phyloP scores from a whole-genome alignment of 2,113 vertebrate genomes.

The Eurypyga helias region DNA sequence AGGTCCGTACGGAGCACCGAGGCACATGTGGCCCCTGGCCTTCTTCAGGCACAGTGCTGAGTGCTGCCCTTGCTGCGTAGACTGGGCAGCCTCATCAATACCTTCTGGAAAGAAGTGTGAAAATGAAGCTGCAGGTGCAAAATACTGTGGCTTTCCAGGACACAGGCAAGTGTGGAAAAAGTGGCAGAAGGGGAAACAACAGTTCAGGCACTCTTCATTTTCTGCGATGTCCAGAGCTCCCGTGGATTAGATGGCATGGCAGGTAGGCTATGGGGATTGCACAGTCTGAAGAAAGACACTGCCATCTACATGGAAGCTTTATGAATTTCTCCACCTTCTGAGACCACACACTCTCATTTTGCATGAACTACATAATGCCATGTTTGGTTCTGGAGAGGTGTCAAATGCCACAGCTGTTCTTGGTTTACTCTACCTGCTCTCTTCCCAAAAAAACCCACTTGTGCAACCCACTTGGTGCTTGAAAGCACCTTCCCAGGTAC shows the following conservation, averaged over 20 bases:
- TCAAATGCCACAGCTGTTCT: neutral
- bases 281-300: neutral
- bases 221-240: neutral
- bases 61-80: neutral
- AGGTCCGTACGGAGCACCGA: neutral
- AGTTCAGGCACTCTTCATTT: neutral
- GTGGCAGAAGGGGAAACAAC: neutral
- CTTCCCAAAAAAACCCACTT: neutral
- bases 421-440: neutral
- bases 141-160: neutral
- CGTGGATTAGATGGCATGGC: neutral
- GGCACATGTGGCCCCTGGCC: neutral
- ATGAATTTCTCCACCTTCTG: neutral
- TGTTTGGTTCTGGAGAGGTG: neutral
- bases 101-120: neutral
- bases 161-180: neutral
- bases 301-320: neutral
- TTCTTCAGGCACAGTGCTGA: neutral
- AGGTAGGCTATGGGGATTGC: neutral
- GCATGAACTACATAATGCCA: neutral
- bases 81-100: neutral
- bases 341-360: neutral
- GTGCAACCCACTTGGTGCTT: neutral
- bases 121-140: neutral
- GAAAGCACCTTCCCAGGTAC: neutral